These are phyloP conservation scores for Liopterus haemorrhoidalis DNA, from an alignment of 2,888 invertebrate species.

Conservation along the genomic window DNA sequence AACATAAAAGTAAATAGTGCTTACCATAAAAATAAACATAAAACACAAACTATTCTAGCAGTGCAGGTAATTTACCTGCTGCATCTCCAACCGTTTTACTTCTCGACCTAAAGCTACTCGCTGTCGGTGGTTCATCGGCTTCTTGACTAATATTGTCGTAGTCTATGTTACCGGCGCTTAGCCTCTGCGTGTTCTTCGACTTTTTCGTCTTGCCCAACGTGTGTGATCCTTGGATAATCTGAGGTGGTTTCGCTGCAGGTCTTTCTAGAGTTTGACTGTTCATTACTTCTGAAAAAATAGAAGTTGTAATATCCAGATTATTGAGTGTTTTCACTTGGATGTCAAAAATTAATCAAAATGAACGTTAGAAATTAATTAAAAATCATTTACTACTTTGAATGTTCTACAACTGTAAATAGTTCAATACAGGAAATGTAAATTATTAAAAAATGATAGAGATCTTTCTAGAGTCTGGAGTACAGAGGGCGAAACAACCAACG, in stretches of 20 bases:
- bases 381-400: too few species aligned
- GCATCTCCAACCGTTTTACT: constrained; percentile 90
- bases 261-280: constrained; percentile 58
- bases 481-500: too few species aligned
- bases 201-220: constrained; percentile 77
- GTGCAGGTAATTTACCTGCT: constrained; percentile 51
- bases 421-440: too few species aligned
- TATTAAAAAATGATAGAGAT: too few species aligned
- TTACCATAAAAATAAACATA: constrained; percentile 1
- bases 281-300: constrained; percentile 31
- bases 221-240: constrained; percentile 68
- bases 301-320: too few species aligned
- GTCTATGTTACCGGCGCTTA: constrained; percentile 81
- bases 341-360: too few species aligned
- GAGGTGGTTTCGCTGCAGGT: constrained; percentile 42
- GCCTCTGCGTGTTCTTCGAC: constrained; percentile 67
- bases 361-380: too few species aligned
- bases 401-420: too few species aligned
- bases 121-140: constrained; percentile 55
- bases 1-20: background rate
- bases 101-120: constrained; percentile 64
- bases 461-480: too few species aligned
- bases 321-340: too few species aligned
- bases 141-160: constrained; percentile 76
- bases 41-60: too few species aligned